Evolutionary conservation across 2,888 invertebrate genomes (phyloP), one percentile per base, ranked within the genome.

Genomic region (Ophonus ardosiacus): DNA sequence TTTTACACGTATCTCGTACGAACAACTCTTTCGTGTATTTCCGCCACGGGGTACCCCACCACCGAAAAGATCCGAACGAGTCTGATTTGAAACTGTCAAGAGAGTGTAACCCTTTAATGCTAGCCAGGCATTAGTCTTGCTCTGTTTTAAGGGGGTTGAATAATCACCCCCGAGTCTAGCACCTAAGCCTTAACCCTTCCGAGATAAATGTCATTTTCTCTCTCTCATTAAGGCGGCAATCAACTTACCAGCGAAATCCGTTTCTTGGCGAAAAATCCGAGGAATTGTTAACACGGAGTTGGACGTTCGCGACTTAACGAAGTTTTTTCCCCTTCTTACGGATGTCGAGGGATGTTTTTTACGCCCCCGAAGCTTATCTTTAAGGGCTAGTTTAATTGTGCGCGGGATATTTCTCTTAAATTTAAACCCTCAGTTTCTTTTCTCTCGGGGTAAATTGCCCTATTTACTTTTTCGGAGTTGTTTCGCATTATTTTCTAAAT

Each of bases 371-470:
- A 91, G 92, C 92, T 90, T 90, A 90, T 90, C 90, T 90, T 90
- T 90, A 90, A 91, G 89, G 90, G 90, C 90, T 89, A 90, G 90
- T 91, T 90, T 91, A 91, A 90, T 91, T 90, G 90, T 88, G 90
- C 89, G 88, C 87, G 89, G 88, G 80, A 80, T 79, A 85, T 85
- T 90, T 89, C 88, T 88, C 88, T 88, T 86, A 89, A 87, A 89
- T 89, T 89, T 88, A 88, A 89, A 87, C 88, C 87, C 87, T 87
- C 86, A 87, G 88, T 87, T 86, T 86, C 85, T 86, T 51, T 51
- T 13, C 31, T 31, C 86, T 86, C 86, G 87, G 87, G 88, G 88
- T 88, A 90, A 90, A 91, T 90, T 90, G 90, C 90, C 90, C 90
- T 89, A 90, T 90, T 90, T 90, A 90, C 90, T 88, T 88, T 88